These are phyloP conservation scores for Crambe crambe DNA, from an alignment of 37 sponge, comb jelly and placozoan species.

Conservation along the genomic window DNA sequence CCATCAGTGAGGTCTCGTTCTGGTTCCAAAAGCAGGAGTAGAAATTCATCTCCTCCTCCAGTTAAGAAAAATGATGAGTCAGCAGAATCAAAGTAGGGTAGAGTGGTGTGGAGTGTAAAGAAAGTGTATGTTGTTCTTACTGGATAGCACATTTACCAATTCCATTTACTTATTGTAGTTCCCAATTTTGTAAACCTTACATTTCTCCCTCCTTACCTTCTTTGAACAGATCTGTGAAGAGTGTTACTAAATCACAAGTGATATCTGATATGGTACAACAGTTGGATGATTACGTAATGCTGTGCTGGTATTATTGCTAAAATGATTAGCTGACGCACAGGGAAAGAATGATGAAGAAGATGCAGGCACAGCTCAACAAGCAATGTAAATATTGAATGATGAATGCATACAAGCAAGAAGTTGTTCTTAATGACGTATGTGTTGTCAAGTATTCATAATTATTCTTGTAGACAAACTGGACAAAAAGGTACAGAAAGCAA, in stretches of 20 bases:
- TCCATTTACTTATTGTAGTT: no score
- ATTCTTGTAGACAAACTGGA: constrained; percentile 47
- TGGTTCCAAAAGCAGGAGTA: neutral
- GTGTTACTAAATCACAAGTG: no score
- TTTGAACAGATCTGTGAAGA: no score
- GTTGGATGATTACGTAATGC: no score
- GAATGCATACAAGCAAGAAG: no score
- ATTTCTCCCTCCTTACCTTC: no score
- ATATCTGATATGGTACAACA: neutral
- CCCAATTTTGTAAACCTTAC: no score
- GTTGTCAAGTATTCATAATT: neutral
- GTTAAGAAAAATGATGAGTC: neutral
- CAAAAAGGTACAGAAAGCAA: constrained; percentile 37
- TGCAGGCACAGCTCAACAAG: constrained; percentile 78
- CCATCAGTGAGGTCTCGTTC: no score
- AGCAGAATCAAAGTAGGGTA: constrained; percentile 3
- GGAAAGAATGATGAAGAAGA: constrained; percentile 74
- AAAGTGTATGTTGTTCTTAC: no score
- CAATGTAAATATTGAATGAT: no score
- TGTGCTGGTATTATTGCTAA: neutral
- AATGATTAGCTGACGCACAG: constrained; percentile 61
- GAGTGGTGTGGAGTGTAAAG: neutral
- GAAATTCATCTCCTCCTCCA: neutral
- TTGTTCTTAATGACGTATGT: no score
- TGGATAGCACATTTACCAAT: neutral